Conservation (phyloP, 2,888 invertebrate species). For the Ectropis crepuscularia region DNA sequence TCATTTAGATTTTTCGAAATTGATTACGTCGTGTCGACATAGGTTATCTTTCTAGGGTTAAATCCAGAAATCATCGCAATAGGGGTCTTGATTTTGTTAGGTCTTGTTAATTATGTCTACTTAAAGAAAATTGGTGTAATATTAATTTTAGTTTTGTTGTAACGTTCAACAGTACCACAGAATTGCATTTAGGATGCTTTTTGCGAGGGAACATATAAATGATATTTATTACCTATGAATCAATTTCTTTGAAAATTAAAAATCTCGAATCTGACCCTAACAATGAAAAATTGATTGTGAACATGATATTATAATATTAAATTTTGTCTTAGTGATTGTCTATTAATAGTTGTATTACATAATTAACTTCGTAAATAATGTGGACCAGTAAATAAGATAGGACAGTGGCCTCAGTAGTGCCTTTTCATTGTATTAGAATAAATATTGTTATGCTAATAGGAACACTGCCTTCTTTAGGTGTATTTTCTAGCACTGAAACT, state of each 20-base stretch:
- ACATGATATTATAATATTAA: too few relatives aligned
- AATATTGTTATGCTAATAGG: slow-evolving; percentile 42
- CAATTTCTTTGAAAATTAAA: background rate
- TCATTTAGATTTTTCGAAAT: too few relatives aligned
- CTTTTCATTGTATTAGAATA: slow-evolving; percentile 65
- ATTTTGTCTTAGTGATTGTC: too few relatives aligned
- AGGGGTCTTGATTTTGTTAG: too few relatives aligned
- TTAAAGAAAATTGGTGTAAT: background rate
- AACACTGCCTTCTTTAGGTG: slow-evolving; percentile 61
- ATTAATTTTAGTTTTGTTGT: background rate
- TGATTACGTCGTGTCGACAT: too few relatives aligned
- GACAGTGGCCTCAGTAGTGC: slow-evolving; percentile 82
- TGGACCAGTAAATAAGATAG: slow-evolving; percentile 75
- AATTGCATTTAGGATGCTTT: slow-evolving; percentile 22
- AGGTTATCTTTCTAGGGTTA: too few relatives aligned
- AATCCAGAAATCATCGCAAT: too few relatives aligned
- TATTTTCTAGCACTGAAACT: slow-evolving; percentile 47
- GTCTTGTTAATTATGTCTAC: slow-evolving; percentile 3
- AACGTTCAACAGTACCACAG: background rate
- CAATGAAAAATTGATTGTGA: background rate
- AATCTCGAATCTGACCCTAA: slow-evolving; percentile 35
- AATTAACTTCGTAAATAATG: slow-evolving; percentile 50
- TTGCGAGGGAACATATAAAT: slow-evolving; percentile 2
- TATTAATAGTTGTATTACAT: slow-evolving; percentile 22
- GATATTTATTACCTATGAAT: slow-evolving; percentile 1